Percentiles rank a stretch among this genome's conserved stretches.
Evolutionary conservation across 2,797 vertebrate genomes (phyloP).

Genomic region (Epinephelus malabaricus): DNA sequence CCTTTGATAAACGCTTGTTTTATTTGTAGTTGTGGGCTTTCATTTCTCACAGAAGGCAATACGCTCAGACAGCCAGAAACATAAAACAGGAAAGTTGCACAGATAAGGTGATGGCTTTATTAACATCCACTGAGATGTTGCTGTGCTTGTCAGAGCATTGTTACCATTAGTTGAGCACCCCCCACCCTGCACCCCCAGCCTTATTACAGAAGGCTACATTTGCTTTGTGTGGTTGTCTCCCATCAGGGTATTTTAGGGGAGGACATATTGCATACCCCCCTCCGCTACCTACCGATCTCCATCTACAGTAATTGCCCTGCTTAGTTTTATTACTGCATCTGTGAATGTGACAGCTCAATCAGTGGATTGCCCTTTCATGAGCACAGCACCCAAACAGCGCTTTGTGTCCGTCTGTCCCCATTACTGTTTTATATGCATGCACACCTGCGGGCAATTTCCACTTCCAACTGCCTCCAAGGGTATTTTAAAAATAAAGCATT

Average conservation of each 20-base stretch:
- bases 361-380: constrained; percentile 77
- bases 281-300: constrained; percentile 57
- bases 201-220: constrained; percentile 67
- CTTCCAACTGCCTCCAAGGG: constrained; percentile 75
- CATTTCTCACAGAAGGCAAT: constrained; percentile 18
- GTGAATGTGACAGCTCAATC: constrained; percentile 82
- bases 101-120: constrained; percentile 55
- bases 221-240: constrained; percentile 75
- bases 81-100: constrained; percentile 17
- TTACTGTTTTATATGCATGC: constrained; percentile 73
- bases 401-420: constrained; percentile 79
- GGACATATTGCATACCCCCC: constrained; percentile 61
- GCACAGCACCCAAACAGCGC: constrained; percentile 78
- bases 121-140: constrained; percentile 43
- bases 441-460: constrained; percentile 83
- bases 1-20: constrained; percentile 26
- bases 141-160: constrained; percentile 46
- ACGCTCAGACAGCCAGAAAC: constrained; percentile 1
- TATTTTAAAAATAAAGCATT: constrained; percentile 70
- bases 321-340: constrained; percentile 84
- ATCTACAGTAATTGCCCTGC: constrained; percentile 83
- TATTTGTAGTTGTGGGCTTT: constrained; percentile 24
- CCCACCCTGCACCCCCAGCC: neutral
- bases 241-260: constrained; percentile 68
- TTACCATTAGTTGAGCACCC: constrained; percentile 44